phyloP scores from a whole-genome alignment of 2,888 invertebrate species.

The Poecilus cupreus region DNA sequence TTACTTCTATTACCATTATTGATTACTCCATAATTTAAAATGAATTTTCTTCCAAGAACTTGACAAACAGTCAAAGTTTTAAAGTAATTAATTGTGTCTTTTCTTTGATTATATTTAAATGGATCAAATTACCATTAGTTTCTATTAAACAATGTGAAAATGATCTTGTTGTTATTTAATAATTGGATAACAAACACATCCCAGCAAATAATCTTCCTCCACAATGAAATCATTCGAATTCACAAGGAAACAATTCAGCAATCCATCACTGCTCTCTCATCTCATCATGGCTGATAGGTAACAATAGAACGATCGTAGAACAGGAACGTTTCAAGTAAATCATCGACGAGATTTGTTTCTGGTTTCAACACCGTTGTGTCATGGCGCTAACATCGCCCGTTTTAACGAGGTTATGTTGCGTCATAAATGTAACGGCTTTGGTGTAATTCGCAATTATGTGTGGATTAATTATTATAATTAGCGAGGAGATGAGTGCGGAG shows the following conservation, averaged over 20 bases:
- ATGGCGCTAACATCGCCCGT: constrained; percentile 33
- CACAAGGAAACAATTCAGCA: constrained; percentile 32
- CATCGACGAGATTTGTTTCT: constrained; percentile 40
- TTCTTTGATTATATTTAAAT: too few relatives aligned
- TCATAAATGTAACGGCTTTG: constrained; percentile 50
- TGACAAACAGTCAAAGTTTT: too few relatives aligned
- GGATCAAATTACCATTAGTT: too few relatives aligned
- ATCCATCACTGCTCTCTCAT: constrained; percentile 31
- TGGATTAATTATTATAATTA: constrained; percentile 41
- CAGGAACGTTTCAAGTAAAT: constrained; percentile 15
- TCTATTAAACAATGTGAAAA: not conserved
- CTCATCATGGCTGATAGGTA: constrained; percentile 7
- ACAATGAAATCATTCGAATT: constrained; percentile 22
- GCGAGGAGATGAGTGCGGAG: constrained; percentile 14
- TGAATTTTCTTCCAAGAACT: not conserved
- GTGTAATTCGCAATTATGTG: constrained; percentile 38
- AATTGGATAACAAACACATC: not conserved
- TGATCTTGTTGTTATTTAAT: not conserved
- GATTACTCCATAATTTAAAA: not conserved
- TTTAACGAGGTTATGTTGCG: constrained; percentile 49
- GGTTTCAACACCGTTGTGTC: constrained; percentile 45
- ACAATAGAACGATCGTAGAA: constrained; percentile 30
- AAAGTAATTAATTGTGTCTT: too few relatives aligned
- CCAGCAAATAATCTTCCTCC: constrained; percentile 5
- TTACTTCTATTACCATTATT: not conserved